phyloP scores from a whole-genome alignment of 2,888 invertebrate genomes.

The Trilocha varians region DNA sequence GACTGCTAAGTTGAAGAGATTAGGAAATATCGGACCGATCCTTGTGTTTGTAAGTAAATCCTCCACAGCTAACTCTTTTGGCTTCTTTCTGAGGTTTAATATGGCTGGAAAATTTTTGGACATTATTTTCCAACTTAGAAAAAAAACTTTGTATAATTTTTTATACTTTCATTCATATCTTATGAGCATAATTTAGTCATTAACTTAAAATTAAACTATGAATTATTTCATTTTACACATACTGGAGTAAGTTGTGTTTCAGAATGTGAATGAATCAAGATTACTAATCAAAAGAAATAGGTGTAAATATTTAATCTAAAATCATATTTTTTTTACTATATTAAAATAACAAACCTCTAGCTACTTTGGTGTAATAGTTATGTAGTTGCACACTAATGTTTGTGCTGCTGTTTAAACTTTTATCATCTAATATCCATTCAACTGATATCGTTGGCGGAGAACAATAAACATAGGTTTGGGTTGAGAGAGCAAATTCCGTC shows the following conservation, averaged over 20 bases:
- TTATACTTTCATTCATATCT: too few relatives aligned
- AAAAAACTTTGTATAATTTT: too few relatives aligned
- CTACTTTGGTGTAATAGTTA: slow-evolving; percentile 65
- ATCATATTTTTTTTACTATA: too few relatives aligned
- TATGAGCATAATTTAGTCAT: too few relatives aligned
- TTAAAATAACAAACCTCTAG: slow-evolving; percentile 58
- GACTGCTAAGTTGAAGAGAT: slow-evolving; percentile 74
- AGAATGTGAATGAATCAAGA: not conserved
- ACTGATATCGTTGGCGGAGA: slow-evolving; percentile 52
- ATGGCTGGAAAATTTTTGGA: slow-evolving; percentile 42
- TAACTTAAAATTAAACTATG: too few relatives aligned
- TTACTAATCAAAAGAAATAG: too few relatives aligned
- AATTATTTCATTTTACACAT: too few relatives aligned
- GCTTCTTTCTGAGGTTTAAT: slow-evolving; percentile 64
- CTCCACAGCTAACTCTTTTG: slow-evolving; percentile 67
- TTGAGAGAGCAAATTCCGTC: slow-evolving; percentile 45
- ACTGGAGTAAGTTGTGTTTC: too few relatives aligned
- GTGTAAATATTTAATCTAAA: too few relatives aligned
- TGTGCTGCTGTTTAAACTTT: slow-evolving; percentile 43
- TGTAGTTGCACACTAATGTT: slow-evolving; percentile 55
- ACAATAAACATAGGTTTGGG: slow-evolving; percentile 48
- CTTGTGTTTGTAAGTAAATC: slow-evolving; percentile 72
- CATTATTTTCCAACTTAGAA: not conserved
- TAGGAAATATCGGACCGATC: slow-evolving; percentile 74
- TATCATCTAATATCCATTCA: slow-evolving; percentile 66